Conservation (phyloP, 1,140 invertebrate species). For the Reticulitermes speratus region DNA sequence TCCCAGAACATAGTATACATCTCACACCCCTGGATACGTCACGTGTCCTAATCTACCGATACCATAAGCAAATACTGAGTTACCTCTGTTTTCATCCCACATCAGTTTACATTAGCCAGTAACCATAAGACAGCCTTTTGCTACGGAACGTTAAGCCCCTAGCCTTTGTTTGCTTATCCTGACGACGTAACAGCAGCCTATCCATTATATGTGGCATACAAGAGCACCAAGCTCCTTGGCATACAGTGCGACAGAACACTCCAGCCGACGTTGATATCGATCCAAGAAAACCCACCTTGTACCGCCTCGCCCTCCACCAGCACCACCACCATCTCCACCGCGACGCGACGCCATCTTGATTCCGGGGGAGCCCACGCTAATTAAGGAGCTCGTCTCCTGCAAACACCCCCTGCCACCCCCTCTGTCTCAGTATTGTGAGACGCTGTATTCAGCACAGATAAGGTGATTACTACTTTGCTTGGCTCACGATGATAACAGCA, state of each 20-base stretch:
- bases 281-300: conserved; percentile 6
- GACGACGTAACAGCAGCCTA: neutral
- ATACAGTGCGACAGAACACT: neutral
- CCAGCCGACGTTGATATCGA: neutral
- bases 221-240: neutral
- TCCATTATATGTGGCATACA: neutral
- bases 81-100: neutral
- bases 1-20: too few species aligned
- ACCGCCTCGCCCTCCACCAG: neutral
- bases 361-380: conserved; percentile 2
- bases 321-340: neutral
- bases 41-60: too few species aligned
- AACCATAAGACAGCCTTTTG: neutral
- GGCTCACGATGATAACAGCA: neutral
- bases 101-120: neutral
- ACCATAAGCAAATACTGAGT: neutral
- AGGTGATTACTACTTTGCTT: neutral
- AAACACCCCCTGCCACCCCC: neutral
- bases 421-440: neutral
- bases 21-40: too few species aligned
- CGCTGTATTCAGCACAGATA: neutral
- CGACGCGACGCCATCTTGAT: conserved; percentile 8
- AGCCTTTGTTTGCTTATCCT: neutral
- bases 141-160: neutral
- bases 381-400: conserved; percentile 15